Conservation (phyloP, 1,140 invertebrate species). For the Zaprionus taronus region DNA sequence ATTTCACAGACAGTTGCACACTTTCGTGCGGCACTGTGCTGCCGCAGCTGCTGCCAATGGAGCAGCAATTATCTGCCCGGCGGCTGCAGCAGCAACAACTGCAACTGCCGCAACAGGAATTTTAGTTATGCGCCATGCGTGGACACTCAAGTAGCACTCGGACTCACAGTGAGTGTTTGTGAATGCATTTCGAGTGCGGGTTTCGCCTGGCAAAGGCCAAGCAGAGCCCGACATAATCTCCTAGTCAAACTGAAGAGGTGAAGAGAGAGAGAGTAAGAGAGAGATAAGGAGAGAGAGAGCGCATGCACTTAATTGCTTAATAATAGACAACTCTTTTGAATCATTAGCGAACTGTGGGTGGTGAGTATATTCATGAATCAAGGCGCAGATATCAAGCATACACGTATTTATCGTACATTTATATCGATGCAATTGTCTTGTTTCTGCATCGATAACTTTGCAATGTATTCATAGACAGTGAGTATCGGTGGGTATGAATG, state of each 20-base stretch:
- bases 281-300: not conserved
- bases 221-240: not conserved
- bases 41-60: slow-evolving; percentile 22
- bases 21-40: slow-evolving; percentile 27
- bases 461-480: not conserved
- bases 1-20: slow-evolving; percentile 9
- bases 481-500: not conserved
- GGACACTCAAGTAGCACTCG: slow-evolving; percentile 16
- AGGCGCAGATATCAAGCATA: not conserved
- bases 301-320: not conserved
- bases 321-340: not conserved
- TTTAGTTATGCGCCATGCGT: slow-evolving; percentile 9
- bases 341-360: not conserved
- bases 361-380: not conserved
- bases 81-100: no score
- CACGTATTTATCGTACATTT: not conserved
- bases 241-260: not conserved
- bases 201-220: not conserved
- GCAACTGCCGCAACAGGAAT: not conserved
- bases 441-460: not conserved
- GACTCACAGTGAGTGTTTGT: slow-evolving; percentile 25
- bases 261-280: no score
- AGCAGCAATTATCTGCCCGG: slow-evolving; percentile 29
- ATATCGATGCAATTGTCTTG: not conserved
- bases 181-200: not conserved